phyloP scores from a whole-genome alignment of 2,113 vertebrate species.

The Larimichthys polyactis region DNA sequence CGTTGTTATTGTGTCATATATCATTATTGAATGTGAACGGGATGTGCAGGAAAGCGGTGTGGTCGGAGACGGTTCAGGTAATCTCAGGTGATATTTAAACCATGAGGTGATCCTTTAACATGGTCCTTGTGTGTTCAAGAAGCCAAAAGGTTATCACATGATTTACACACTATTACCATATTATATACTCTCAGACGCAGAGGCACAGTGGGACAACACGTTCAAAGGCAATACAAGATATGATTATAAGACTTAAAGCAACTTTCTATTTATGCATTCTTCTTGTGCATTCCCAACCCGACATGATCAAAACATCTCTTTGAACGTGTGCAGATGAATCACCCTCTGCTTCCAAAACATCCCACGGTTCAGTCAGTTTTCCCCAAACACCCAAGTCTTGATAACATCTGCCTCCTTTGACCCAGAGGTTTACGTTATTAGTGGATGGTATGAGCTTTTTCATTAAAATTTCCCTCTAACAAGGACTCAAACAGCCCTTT shows the following conservation, averaged over 20 bases:
- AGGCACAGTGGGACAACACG: conserved; percentile 18
- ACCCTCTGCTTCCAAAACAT: conserved; percentile 16
- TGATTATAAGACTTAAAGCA: background rate
- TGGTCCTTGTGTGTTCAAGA: background rate
- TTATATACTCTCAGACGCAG: background rate
- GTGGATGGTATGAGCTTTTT: conserved; percentile 23
- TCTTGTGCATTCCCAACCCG: conserved; percentile 9
- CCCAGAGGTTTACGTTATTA: conserved; percentile 34
- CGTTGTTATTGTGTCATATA: conserved; percentile 65
- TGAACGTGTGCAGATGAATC: conserved; percentile 14
- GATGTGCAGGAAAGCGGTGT: conserved; percentile 25
- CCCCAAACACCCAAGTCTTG: conserved; percentile 22
- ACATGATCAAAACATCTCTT: conserved; percentile 35
- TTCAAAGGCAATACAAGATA: conserved; percentile 18
- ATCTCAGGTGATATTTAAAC: conserved; percentile 27
- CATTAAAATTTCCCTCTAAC: conserved; percentile 39
- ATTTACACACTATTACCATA: conserved; percentile 33
- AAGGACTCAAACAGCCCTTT: conserved; percentile 38
- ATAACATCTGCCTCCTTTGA: conserved; percentile 45
- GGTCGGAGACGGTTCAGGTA: conserved; percentile 3
- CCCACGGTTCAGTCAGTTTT: conserved; percentile 14
- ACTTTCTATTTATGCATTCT: conserved; percentile 20
- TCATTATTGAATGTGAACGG: conserved; percentile 34
- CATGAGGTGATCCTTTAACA: background rate
- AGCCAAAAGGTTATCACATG: conserved; percentile 14